Evolutionary conservation across 2,113 vertebrate species (phyloP).

Genomic region (Artemisiospiza belli): DNA sequence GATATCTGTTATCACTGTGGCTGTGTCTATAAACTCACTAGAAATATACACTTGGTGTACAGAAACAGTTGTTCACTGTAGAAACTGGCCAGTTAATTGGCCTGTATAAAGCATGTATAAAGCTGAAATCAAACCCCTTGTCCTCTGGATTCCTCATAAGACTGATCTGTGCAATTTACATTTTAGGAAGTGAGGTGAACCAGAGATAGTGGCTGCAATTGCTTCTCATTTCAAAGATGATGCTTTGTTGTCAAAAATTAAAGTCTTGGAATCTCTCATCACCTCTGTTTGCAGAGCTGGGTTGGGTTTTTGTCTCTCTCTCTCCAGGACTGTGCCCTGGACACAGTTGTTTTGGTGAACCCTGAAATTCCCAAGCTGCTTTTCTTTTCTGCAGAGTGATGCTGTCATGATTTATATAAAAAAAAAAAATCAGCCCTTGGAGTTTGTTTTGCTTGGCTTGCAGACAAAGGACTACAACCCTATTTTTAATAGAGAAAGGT

Average conservation of each 20-base stretch:
- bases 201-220: background rate
- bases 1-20: background rate
- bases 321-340: background rate
- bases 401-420: slow-evolving; percentile 19
- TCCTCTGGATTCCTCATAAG: background rate
- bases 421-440: background rate
- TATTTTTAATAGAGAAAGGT: slow-evolving; percentile 5
- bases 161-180: background rate
- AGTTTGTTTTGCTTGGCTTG: slow-evolving; percentile 16
- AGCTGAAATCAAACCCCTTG: background rate
- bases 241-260: slow-evolving; percentile 49
- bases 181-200: background rate
- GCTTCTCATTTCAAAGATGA: slow-evolving; percentile 10
- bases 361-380: slow-evolving; percentile 38
- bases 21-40: background rate
- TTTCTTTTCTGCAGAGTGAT: slow-evolving; percentile 26
- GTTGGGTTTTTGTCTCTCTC: background rate
- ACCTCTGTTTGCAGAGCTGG: background rate
- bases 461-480: background rate
- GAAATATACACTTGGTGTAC: background rate
- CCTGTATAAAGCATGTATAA: background rate
- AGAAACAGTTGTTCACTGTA: background rate
- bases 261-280: background rate
- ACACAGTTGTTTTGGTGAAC: slow-evolving; percentile 42
- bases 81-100: background rate